Conservation (phyloP, 2,797 vertebrate species). For the Argentina silus region DNA sequence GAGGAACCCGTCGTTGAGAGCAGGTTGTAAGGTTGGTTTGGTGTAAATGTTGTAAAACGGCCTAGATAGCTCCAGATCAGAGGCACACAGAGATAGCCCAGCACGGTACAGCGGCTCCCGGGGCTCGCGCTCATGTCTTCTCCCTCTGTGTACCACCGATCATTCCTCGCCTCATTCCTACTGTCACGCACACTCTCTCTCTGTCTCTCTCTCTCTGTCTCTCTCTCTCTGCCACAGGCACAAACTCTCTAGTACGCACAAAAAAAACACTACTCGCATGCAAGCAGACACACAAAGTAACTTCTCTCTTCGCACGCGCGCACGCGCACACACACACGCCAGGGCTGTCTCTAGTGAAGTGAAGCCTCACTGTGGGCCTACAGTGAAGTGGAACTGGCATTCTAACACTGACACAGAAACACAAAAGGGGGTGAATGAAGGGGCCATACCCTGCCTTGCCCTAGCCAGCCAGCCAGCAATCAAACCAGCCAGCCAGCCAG, state of each 20-base stretch:
- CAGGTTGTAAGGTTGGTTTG: neutral
- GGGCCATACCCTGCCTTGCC: neutral
- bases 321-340: constrained; percentile 7
- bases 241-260: constrained; percentile 39
- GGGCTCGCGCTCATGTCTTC: neutral
- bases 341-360: neutral
- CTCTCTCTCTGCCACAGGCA: constrained; percentile 43
- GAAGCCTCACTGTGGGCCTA: neutral
- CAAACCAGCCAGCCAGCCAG: neutral
- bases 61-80: constrained; percentile 35
- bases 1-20: neutral
- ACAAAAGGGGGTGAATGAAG: neutral
- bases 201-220: constrained; percentile 40
- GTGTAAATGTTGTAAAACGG: neutral
- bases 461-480: neutral
- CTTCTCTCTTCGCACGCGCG: neutral
- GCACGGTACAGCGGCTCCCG: neutral
- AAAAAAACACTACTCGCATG: neutral
- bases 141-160: constrained; percentile 20
- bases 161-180: constrained; percentile 34
- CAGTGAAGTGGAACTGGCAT: neutral
- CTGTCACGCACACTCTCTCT: constrained; percentile 26
- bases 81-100: constrained; percentile 16
- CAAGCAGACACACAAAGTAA: neutral
- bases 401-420: constrained; percentile 7